Percentiles rank a stretch among this genome's conserved stretches.
Evolutionary conservation across 2,113 vertebrate genomes (phyloP).

Genomic region (Centropus unirufus): DNA sequence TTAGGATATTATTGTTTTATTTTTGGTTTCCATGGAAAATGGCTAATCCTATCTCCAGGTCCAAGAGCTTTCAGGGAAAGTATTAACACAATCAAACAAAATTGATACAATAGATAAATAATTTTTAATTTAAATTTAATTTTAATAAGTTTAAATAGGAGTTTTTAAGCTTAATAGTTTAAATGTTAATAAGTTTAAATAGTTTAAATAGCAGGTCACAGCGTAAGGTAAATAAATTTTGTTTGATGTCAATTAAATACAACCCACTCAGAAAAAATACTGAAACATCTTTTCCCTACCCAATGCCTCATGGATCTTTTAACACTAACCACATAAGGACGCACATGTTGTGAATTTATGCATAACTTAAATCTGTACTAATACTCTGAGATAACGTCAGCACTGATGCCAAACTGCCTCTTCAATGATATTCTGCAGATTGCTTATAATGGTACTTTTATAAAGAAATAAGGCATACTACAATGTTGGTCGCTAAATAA

Average conservation of each 20-base stretch:
- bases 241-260: background rate
- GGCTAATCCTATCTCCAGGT: background rate
- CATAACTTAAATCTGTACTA: background rate
- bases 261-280: fast-evolving
- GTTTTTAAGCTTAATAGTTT: too few species aligned
- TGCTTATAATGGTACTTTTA: background rate
- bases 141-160: background rate
- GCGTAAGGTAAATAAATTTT: background rate
- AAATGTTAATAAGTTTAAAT: too few species aligned
- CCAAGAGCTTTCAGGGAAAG: background rate
- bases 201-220: background rate
- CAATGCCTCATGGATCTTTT: background rate
- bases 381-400: background rate
- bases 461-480: background rate
- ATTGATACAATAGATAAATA: background rate
- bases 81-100: background rate
- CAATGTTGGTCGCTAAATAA: background rate
- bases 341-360: background rate
- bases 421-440: background rate
- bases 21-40: background rate
- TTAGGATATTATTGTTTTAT: background rate
- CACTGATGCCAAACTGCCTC: background rate
- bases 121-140: background rate
- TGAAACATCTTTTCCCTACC: background rate
- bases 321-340: background rate